Conservation (phyloP, 1,140 invertebrate genomes). For the Magallana angulata region DNA sequence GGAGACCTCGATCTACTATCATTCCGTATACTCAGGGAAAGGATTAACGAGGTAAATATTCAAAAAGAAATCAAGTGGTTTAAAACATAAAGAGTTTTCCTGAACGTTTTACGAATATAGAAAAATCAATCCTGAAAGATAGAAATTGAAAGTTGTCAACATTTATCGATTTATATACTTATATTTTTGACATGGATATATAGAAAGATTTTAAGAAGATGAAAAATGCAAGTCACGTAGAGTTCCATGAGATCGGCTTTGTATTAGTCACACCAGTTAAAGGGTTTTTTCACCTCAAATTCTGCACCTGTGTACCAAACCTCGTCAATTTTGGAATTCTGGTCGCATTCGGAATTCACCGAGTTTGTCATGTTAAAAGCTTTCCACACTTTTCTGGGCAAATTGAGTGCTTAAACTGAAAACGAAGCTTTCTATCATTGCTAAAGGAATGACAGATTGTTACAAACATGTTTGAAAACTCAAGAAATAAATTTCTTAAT, state of each 20-base stretch:
- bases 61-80: background rate
- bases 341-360: background rate
- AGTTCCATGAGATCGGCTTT: background rate
- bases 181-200: too few species aligned
- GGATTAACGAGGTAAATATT: conserved; percentile 75
- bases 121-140: too few species aligned
- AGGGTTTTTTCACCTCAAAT: background rate
- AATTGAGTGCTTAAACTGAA: conserved; percentile 57
- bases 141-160: too few species aligned
- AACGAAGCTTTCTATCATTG: conserved; percentile 43
- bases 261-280: conserved; percentile 23
- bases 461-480: conserved; percentile 56
- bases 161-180: too few species aligned
- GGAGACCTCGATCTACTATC: conserved; percentile 78
- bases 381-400: conserved; percentile 57
- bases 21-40: conserved; percentile 78
- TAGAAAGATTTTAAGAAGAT: background rate
- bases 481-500: conserved; percentile 61
- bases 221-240: conserved; percentile 5
- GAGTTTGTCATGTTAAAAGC: conserved; percentile 55
- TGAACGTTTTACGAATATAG: too few species aligned
- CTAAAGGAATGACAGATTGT: conserved; percentile 54
- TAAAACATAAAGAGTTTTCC: background rate
- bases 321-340: conserved; percentile 18
- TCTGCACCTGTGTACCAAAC: conserved; percentile 39